phyloP scores from a whole-genome alignment of 2,797 vertebrate species.

The Protosalanx chinensis region DNA sequence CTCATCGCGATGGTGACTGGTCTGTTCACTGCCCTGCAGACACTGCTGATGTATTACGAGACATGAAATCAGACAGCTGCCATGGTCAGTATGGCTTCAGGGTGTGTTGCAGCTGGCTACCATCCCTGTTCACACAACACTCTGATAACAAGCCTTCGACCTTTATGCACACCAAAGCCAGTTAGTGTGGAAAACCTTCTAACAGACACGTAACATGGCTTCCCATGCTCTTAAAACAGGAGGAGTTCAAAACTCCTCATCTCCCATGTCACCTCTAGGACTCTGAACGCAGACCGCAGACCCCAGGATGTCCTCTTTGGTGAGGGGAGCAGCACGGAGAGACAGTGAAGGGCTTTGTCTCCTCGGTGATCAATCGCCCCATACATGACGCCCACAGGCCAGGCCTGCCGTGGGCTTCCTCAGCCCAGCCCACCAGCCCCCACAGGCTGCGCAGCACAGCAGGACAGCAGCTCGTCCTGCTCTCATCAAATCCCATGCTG shows the following conservation, averaged over 20 bases:
- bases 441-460: constrained; percentile 3
- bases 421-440: constrained; percentile 3
- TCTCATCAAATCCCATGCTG: background rate
- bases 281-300: background rate
- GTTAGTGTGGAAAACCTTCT: background rate
- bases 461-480: constrained; percentile 24
- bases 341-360: constrained; percentile 56
- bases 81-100: constrained; percentile 37
- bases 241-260: background rate
- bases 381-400: constrained; percentile 68
- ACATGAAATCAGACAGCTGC: constrained; percentile 56
- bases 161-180: background rate
- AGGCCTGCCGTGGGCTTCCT: constrained; percentile 57
- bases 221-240: background rate
- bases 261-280: background rate
- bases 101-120: constrained; percentile 19
- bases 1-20: constrained; percentile 36
- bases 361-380: constrained; percentile 63
- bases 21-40: background rate
- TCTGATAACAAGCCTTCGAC: background rate
- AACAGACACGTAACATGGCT: background rate
- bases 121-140: background rate
- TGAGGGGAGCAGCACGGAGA: background rate
- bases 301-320: constrained; percentile 1
- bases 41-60: constrained; percentile 17